Conservation (phyloP, 2,797 vertebrate species). For the Aphelocoma californica region DNA sequence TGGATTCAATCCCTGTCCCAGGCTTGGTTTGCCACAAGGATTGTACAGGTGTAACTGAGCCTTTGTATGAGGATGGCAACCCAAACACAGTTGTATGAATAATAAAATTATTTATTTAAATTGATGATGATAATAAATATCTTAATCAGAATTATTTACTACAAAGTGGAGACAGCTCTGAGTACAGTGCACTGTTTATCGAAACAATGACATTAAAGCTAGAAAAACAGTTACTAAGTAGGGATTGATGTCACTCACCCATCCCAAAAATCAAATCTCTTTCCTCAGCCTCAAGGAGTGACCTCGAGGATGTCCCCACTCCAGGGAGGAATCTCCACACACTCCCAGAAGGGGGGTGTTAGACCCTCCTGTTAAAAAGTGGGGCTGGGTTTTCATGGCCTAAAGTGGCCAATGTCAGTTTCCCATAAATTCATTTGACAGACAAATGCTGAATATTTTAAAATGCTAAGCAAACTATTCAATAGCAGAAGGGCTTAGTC, state of each 20-base stretch:
- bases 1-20: neutral
- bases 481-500: neutral
- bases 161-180: neutral
- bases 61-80: neutral
- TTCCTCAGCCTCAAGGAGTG: neutral
- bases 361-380: neutral
- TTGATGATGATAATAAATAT: neutral
- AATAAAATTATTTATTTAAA: neutral
- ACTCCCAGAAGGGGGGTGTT: neutral
- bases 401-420: neutral
- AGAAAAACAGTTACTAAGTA: neutral
- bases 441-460: neutral
- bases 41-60: neutral
- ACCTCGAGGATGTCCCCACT: neutral
- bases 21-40: neutral
- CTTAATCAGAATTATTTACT: neutral
- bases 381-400: neutral
- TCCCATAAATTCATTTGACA: neutral
- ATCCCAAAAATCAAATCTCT: neutral
- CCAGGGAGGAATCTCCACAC: neutral
- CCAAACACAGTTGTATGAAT: neutral
- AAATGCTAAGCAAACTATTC: neutral
- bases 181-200: neutral
- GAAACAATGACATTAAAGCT: neutral
- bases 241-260: neutral